Evolutionary conservation across 2,888 invertebrate genomes (phyloP).

Genomic region (Idaea biselata): DNA sequence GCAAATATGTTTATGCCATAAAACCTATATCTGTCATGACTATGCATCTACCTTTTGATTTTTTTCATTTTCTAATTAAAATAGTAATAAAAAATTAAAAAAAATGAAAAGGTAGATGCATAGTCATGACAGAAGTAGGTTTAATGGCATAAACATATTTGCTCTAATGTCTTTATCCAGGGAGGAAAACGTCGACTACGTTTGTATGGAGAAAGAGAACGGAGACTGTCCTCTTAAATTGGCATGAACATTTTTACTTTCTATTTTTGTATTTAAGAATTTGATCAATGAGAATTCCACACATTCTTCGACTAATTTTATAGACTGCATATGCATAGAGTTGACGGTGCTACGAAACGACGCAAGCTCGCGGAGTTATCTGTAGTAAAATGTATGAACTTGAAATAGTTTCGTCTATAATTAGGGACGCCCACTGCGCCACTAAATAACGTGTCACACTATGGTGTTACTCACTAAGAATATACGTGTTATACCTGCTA

Average conservation of each 20-base stretch:
- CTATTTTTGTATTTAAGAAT: neutral
- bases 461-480: neutral
- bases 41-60: no score
- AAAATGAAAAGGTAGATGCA: no score
- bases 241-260: neutral
- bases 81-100: no score
- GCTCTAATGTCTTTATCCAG: no score
- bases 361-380: conserved; percentile 1
- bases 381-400: conserved; percentile 45
- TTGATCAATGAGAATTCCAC: neutral
- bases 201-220: no score
- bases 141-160: no score
- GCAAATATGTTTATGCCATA: no score
- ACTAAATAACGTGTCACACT: conserved; percentile 1
- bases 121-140: no score
- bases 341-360: conserved; percentile 7
- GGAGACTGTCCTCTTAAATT: no score
- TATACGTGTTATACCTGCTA: neutral
- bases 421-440: conserved; percentile 45
- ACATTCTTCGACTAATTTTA: neutral
- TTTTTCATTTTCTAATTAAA: no score
- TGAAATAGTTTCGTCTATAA: conserved; percentile 54
- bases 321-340: neutral
- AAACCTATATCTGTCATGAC: no score
- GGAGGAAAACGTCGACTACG: no score